Conservation (phyloP, 2,888 invertebrate species). For the Acleris cristana region DNA sequence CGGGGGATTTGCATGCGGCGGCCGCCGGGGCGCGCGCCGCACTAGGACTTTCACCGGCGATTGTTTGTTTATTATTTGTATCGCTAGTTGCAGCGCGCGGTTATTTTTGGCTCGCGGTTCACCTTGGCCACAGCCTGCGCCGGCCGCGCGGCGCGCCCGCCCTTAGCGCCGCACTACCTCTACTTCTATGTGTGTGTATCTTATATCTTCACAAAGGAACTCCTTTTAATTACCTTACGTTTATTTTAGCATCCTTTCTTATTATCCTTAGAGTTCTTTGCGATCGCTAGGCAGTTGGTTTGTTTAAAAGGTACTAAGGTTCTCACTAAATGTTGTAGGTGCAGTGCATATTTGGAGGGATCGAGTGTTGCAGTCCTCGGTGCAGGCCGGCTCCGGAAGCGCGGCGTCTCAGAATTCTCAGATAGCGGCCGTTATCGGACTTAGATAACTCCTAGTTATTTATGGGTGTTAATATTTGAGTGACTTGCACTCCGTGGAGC, state of each 20-base stretch:
- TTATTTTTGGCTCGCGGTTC: constrained; percentile 69
- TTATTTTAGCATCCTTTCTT: not conserved
- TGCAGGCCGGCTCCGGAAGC: too few relatives aligned
- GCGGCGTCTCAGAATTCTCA: not conserved
- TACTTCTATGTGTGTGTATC: not conserved
- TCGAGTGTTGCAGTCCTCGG: not conserved
- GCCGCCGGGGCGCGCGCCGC: constrained; percentile 4
- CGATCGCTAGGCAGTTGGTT: too few relatives aligned
- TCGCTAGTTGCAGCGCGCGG: constrained; percentile 41
- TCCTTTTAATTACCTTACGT: not conserved
- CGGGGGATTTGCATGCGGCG: constrained; percentile 10
- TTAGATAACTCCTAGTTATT: not conserved
- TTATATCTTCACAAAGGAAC: not conserved
- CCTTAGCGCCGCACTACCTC: not conserved
- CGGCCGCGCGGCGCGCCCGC: constrained; percentile 43
- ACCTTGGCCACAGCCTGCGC: constrained; percentile 62
- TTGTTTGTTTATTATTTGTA: constrained; percentile 44
- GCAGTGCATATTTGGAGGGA: not conserved
- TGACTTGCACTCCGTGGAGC: not conserved
- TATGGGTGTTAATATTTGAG: not conserved
- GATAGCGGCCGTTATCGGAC: not conserved
- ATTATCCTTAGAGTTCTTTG: too few relatives aligned
- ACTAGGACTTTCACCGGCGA: constrained; percentile 40
- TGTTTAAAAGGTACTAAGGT: too few relatives aligned
- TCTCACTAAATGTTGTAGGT: too few relatives aligned